Evolutionary conservation across 64 coral and sea anemone species (phyloP).

Genomic region (Acropora tenuis): DNA sequence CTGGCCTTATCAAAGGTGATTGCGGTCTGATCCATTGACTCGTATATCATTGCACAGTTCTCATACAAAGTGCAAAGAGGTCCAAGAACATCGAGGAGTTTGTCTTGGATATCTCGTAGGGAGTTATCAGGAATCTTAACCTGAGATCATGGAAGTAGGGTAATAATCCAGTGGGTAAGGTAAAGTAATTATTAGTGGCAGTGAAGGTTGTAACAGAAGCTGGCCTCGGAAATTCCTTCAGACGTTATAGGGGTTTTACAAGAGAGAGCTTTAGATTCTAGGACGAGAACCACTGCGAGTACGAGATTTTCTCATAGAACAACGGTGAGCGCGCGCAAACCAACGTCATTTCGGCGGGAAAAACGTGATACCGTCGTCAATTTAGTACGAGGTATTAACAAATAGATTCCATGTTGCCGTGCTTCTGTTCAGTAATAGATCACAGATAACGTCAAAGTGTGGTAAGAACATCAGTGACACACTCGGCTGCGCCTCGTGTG

Average conservation of each 20-base stretch:
- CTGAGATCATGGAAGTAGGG: slow-evolving; percentile 32
- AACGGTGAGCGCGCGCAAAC: no score
- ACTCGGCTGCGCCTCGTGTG: no score
- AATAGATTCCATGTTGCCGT: no score
- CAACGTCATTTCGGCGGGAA: no score
- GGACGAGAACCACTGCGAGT: no score
- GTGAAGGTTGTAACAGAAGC: slow-evolving; percentile 28
- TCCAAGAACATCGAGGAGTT: slow-evolving; percentile 55
- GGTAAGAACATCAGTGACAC: no score
- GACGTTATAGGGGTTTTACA: slow-evolving; percentile 38
- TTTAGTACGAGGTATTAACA: no score
- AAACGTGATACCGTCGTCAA: no score
- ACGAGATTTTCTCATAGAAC: no score
- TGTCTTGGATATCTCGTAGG: slow-evolving; percentile 56
- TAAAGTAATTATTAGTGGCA: neutral
- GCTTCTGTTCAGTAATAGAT: no score
- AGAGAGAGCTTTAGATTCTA: neutral
- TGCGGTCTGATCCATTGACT: neutral
- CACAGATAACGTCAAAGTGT: no score
- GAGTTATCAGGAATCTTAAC: slow-evolving; percentile 32
- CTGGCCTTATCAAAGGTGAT: slow-evolving; percentile 5
- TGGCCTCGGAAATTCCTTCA: slow-evolving; percentile 57
- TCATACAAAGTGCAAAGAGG: slow-evolving; percentile 59
- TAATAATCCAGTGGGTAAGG: slow-evolving; percentile 45
- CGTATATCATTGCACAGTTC: slow-evolving; percentile 41